A percentile compares a stretch with the other conserved stretches of the same genome.
phyloP scores from a whole-genome alignment of 2,888 invertebrate species.

The Labia minor region DNA sequence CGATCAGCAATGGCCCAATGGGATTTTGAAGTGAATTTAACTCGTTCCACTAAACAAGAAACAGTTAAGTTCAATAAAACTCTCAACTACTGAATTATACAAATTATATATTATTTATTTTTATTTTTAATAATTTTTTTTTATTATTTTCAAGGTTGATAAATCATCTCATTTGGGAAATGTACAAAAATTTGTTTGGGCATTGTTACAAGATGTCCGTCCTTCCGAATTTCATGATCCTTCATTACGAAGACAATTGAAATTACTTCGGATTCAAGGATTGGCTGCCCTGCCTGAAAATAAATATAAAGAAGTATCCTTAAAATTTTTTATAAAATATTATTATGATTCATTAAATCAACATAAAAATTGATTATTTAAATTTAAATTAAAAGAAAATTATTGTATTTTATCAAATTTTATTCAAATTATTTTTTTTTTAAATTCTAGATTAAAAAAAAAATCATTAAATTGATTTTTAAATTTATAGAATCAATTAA shows the following conservation, averaged over 20 bases:
- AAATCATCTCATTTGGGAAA: conserved; percentile 1
- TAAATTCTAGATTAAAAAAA: too few species aligned
- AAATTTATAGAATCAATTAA: too few species aligned
- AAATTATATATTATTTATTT: too few species aligned
- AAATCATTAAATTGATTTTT: too few species aligned
- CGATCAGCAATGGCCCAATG: neutral
- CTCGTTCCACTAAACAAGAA: neutral
- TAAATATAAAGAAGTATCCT: neutral
- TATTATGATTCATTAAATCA: too few species aligned
- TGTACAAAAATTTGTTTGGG: neutral
- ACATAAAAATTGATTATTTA: conserved; percentile 9
- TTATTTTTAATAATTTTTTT: neutral
- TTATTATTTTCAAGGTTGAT: neutral
- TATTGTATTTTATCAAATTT: too few species aligned
- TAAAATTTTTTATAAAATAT: too few species aligned
- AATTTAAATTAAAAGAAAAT: too few species aligned
- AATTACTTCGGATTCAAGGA: neutral
- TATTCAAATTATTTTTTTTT: too few species aligned
- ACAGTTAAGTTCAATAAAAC: neutral
- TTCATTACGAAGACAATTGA: neutral
- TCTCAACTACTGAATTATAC: too few species aligned
- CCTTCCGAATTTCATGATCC: neutral
- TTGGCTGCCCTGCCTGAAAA: neutral
- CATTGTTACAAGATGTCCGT: neutral
- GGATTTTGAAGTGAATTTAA: neutral